These are phyloP conservation scores for Felis catus DNA, from an alignment of 2,113 vertebrate species.

Conservation along the genomic window F.catus_Fca126_mat1.0 CM031422.1:12224001-12224500, in stretches of 20 bases:
- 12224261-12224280: neutral
- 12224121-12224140: neutral
- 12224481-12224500: neutral
- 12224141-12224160: neutral
- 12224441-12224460: neutral
- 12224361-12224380: neutral
- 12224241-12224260: neutral
- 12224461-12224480: neutral
- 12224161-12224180: neutral
- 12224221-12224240: neutral
- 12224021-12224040: neutral
- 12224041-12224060: neutral
- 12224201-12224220: neutral
- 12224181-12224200: neutral
- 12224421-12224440: neutral
- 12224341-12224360: neutral
- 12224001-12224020: neutral
- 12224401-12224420: neutral
- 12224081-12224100: neutral
- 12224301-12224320: neutral
- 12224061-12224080: neutral
- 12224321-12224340: neutral
- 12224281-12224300: neutral
- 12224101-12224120: slow-evolving; percentile 35
- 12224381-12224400: neutral